Conservation (phyloP, 2,797 vertebrate species). For the Sylvia borin region DNA sequence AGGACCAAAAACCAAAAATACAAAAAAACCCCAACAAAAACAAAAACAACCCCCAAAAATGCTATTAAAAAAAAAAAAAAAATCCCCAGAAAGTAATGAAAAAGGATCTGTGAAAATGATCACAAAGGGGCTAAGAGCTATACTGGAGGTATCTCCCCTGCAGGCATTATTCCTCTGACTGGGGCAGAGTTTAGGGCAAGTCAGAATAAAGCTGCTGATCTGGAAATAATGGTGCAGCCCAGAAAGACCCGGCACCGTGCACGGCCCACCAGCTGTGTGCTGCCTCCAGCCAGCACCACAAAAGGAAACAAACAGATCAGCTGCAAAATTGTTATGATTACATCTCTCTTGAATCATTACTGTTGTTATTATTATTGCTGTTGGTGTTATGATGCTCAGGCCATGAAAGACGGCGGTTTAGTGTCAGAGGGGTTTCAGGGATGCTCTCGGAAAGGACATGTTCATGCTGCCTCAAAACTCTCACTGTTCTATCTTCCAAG, state of each 20-base stretch:
- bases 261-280: conserved; percentile 59
- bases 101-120: too few relatives aligned
- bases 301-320: conserved; percentile 57
- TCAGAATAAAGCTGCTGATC: conserved; percentile 81
- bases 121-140: conserved; percentile 53
- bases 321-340: conserved; percentile 11
- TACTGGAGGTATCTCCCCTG: conserved; percentile 27
- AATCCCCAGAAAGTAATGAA: too few relatives aligned
- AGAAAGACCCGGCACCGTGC: conserved; percentile 68
- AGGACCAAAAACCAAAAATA: not conserved
- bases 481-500: not conserved
- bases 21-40: not conserved
- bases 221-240: conserved; percentile 82
- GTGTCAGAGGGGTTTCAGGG: not conserved
- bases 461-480: not conserved
- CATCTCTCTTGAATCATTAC: not conserved
- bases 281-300: conserved; percentile 2
- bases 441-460: not conserved
- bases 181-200: conserved; percentile 78
- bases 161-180: conserved; percentile 53
- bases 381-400: not conserved
- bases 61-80: not conserved
- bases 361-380: not conserved
- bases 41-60: too few relatives aligned
- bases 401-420: not conserved